These are phyloP conservation scores for Synchiropus splendidus DNA, from an alignment of 2,113 vertebrate genomes.

Conservation along the genomic window DNA sequence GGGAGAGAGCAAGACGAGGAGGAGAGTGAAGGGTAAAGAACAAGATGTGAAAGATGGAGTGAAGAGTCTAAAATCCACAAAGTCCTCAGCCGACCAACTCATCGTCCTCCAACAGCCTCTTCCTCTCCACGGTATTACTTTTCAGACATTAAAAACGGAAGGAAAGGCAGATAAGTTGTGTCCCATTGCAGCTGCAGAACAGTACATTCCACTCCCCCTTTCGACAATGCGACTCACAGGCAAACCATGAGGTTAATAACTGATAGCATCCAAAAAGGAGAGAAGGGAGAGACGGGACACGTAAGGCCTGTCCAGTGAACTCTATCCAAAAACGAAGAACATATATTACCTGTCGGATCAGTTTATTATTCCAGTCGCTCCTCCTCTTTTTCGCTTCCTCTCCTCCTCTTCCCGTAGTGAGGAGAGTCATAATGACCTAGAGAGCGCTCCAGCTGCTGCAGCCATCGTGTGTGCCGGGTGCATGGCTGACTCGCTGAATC, in stretches of 20 bases:
- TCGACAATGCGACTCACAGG: slow-evolving; percentile 41
- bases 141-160: slow-evolving; percentile 26
- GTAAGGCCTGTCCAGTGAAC: slow-evolving; percentile 63
- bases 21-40: slow-evolving; percentile 28
- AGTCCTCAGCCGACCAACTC: slow-evolving; percentile 53
- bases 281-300: slow-evolving; percentile 29
- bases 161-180: slow-evolving; percentile 56
- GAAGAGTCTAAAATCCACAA: slow-evolving; percentile 59
- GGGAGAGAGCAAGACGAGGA: slow-evolving; percentile 22
- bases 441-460: slow-evolving; percentile 83
- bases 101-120: slow-evolving; percentile 41
- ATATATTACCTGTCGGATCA: slow-evolving; percentile 82
- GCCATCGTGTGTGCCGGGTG: slow-evolving; percentile 76
- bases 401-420: slow-evolving; percentile 67
- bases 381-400: slow-evolving; percentile 52
- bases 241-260: slow-evolving; percentile 60
- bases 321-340: slow-evolving; percentile 58
- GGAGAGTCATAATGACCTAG: slow-evolving; percentile 82
- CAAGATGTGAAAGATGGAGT: slow-evolving; percentile 33
- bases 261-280: slow-evolving; percentile 52
- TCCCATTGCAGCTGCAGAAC: slow-evolving; percentile 61
- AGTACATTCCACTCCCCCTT: slow-evolving; percentile 58
- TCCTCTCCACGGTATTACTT: slow-evolving; percentile 19
- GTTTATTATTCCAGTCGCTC: slow-evolving; percentile 63
- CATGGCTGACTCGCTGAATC: slow-evolving; percentile 82